Percentiles rank a stretch among this genome's conserved stretches.
Conservation (phyloP, 2,113 vertebrate species). For the Lepisosteus osseus region DNA sequence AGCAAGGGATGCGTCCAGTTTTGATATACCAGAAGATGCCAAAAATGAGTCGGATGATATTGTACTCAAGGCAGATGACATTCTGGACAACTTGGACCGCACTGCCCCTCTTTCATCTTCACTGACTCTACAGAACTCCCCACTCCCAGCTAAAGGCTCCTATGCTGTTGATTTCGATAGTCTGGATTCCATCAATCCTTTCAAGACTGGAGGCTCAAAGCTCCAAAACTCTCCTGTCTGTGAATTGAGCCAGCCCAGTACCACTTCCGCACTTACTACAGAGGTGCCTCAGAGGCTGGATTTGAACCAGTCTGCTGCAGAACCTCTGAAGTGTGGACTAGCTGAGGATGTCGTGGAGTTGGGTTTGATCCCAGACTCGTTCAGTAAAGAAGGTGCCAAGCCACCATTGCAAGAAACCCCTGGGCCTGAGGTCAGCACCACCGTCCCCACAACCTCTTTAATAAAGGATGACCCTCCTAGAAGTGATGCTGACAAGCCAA, state of each 20-base stretch:
- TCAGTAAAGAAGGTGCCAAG: no score
- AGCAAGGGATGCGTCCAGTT: constrained; percentile 14
- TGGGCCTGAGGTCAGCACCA: no score
- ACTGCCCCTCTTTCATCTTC: background rate
- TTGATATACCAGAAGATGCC: background rate
- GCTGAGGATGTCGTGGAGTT: no score
- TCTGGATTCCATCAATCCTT: constrained; percentile 47
- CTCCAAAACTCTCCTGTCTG: constrained; percentile 47
- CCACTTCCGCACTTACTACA: constrained; percentile 4
- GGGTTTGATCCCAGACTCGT: no score
- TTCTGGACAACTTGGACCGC: constrained; percentile 29
- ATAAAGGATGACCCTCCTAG: no score
- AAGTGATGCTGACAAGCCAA: background rate
- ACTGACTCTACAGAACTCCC: constrained; percentile 31
- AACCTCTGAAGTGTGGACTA: background rate
- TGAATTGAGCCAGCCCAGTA: constrained; percentile 13
- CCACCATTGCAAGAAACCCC: no score
- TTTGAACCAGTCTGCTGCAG: background rate
- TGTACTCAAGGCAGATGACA: constrained; percentile 29
- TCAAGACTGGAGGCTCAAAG: constrained; percentile 50
- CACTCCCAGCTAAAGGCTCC: constrained; percentile 31
- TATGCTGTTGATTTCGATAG: constrained; percentile 55
- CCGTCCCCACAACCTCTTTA: no score
- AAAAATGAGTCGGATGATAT: background rate
- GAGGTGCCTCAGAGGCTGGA: background rate